Conservation (phyloP, 1,140 invertebrate genomes). For the Panonychus citri region DNA sequence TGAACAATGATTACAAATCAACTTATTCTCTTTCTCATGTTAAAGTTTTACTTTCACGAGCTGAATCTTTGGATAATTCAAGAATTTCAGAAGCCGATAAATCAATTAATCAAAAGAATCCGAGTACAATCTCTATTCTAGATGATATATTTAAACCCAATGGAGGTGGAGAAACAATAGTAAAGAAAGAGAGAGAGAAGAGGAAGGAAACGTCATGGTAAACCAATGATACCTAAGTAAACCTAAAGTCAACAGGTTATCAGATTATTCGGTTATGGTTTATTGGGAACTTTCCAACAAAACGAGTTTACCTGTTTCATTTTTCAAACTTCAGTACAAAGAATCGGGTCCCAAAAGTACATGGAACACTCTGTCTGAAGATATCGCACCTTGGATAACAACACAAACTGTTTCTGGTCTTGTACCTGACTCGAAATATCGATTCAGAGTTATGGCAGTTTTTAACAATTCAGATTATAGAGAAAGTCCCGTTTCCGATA, state of each 20-base stretch:
- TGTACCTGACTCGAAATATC: constrained; percentile 29
- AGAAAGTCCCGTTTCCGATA: constrained; percentile 47
- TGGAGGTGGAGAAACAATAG: no score
- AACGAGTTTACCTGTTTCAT: constrained; percentile 48
- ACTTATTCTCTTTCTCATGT: background rate
- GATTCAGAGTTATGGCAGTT: constrained; percentile 69
- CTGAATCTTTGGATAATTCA: no score
- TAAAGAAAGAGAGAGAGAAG: no score
- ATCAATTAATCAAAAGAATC: no score
- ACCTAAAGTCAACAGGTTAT: constrained; percentile 56
- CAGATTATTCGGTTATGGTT: constrained; percentile 74
- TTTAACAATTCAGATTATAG: constrained; percentile 85
- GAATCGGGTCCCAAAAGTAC: constrained; percentile 29
- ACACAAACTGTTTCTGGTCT: constrained; percentile 53
- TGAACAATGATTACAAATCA: constrained; percentile 17
- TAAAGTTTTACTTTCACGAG: no score
- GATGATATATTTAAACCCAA: no score
- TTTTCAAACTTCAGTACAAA: constrained; percentile 72
- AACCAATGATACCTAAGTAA: constrained; percentile 53
- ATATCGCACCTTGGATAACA: constrained; percentile 45
- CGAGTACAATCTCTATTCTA: no score
- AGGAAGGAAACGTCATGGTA: constrained; percentile 26
- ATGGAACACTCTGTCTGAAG: constrained; percentile 58
- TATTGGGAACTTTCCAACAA: constrained; percentile 62
- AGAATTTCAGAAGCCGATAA: constrained; percentile 6